Percentiles rank a stretch among this genome's conserved stretches.
Evolutionary conservation across 2,797 vertebrate species (phyloP).

Genomic region (Psittacula derbiana): DNA sequence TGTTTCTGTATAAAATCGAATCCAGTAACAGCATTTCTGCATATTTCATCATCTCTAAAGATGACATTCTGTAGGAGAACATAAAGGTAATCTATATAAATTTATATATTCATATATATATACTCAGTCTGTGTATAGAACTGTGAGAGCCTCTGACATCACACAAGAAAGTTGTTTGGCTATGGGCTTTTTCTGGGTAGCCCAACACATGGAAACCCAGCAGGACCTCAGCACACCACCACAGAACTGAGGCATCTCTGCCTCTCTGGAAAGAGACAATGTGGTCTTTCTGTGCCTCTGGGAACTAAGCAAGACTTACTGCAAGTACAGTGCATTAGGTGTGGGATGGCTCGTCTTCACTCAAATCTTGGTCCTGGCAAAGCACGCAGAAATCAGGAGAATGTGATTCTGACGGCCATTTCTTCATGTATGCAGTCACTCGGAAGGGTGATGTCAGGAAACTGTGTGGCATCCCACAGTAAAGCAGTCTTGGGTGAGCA

Average conservation of each 20-base stretch:
- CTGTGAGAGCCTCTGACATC: neutral
- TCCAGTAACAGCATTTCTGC: neutral
- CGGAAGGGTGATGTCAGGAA: neutral
- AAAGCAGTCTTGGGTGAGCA: neutral
- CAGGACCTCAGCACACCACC: neutral
- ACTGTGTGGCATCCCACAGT: conserved; percentile 25
- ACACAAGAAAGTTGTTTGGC: neutral
- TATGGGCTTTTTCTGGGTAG: neutral
- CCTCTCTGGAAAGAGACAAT: neutral
- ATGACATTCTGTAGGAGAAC: neutral
- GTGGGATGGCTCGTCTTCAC: neutral
- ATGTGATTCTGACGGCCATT: neutral
- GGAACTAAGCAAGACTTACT: neutral
- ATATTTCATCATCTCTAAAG: neutral
- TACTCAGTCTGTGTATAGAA: neutral
- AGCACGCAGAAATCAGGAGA: neutral
- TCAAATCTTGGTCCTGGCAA: neutral
- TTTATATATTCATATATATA: neutral
- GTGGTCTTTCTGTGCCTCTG: neutral
- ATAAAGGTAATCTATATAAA: neutral
- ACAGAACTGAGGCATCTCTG: neutral
- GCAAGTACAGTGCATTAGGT: neutral
- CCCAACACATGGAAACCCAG: neutral
- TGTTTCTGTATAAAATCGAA: neutral
- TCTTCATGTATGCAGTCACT: neutral